Conservation (phyloP, 2,113 vertebrate genomes). For the Lutjanus erythropterus region DNA sequence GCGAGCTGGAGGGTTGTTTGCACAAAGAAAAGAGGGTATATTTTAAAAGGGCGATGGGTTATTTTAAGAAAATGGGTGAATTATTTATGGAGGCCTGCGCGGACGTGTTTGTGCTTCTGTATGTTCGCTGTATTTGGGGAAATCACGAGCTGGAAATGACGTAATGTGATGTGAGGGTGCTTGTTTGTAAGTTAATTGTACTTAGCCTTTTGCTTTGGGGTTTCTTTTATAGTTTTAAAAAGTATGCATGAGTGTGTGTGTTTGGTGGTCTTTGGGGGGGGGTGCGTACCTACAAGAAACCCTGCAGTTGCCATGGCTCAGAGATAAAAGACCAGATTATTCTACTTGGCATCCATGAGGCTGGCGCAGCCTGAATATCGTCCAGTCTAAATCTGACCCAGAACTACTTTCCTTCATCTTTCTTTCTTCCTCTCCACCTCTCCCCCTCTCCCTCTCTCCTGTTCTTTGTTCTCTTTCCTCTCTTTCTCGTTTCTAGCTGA, state of each 20-base stretch:
- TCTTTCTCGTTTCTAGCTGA: constrained; percentile 44
- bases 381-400: constrained; percentile 66
- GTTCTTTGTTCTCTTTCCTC: constrained; percentile 56
- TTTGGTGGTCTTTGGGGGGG: constrained; percentile 27
- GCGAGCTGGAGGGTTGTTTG: constrained; percentile 64
- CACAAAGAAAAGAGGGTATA: constrained; percentile 62
- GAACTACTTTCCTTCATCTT: constrained; percentile 65
- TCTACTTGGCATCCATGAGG: constrained; percentile 62
- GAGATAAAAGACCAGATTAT: constrained; percentile 72
- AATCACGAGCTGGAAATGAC: constrained; percentile 12
- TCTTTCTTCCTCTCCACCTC: constrained; percentile 45
- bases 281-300: constrained; percentile 50
- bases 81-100: constrained; percentile 65
- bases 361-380: constrained; percentile 51
- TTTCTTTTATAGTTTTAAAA: constrained; percentile 36
- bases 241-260: constrained; percentile 18
- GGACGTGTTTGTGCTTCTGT: constrained; percentile 29
- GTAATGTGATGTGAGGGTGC: background rate
- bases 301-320: constrained; percentile 51
- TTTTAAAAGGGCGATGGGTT: constrained; percentile 68
- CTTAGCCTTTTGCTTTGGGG: constrained; percentile 27
- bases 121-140: background rate
- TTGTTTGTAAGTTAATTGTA: constrained; percentile 27
- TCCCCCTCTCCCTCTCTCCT: constrained; percentile 34
- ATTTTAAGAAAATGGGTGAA: constrained; percentile 77